These are phyloP conservation scores for Drosophila jambulina DNA, from an alignment of 1,140 invertebrate genomes.

Conservation along the genomic window DNA sequence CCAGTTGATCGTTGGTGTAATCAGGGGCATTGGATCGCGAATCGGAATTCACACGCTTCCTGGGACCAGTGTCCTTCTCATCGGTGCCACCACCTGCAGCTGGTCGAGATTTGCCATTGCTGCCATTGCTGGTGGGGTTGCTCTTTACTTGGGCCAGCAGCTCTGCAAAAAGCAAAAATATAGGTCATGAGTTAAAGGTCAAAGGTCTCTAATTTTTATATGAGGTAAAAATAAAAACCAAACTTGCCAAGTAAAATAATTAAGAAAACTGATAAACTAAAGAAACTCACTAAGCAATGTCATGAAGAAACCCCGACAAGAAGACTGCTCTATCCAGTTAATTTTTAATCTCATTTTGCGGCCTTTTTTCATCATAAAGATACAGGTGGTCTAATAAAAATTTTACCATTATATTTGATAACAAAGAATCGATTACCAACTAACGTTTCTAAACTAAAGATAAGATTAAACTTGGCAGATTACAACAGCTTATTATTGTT, in stretches of 20 bases:
- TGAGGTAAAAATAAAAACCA: neutral
- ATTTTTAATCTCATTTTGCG: neutral
- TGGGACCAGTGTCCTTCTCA: constrained; percentile 89
- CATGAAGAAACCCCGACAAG: neutral
- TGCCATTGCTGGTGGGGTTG: constrained; percentile 38
- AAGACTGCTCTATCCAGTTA: neutral
- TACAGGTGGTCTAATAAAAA: neutral
- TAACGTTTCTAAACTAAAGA: neutral
- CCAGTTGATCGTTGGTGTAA: constrained; percentile 87
- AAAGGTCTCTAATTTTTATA: neutral
- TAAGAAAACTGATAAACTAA: neutral
- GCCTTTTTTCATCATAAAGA: neutral
- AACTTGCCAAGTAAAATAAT: neutral
- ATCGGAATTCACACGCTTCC: constrained; percentile 80
- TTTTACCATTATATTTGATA: neutral
- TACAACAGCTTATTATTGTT: neutral
- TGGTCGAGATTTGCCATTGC: constrained; percentile 45
- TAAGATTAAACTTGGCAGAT: constrained; percentile 5
- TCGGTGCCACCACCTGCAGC: constrained; percentile 70
- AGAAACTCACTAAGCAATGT: no score
- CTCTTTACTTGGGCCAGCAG: constrained; percentile 85
- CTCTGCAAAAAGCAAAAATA: constrained; percentile 65
- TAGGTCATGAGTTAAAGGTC: constrained; percentile 1
- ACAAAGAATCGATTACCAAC: neutral
- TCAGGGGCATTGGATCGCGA: constrained; percentile 84